Percentiles rank a stretch among this genome's conserved stretches.
These are phyloP conservation scores for Pao palembangensis DNA, from an alignment of 2,113 vertebrate genomes.

Conservation along the genomic window DNA sequence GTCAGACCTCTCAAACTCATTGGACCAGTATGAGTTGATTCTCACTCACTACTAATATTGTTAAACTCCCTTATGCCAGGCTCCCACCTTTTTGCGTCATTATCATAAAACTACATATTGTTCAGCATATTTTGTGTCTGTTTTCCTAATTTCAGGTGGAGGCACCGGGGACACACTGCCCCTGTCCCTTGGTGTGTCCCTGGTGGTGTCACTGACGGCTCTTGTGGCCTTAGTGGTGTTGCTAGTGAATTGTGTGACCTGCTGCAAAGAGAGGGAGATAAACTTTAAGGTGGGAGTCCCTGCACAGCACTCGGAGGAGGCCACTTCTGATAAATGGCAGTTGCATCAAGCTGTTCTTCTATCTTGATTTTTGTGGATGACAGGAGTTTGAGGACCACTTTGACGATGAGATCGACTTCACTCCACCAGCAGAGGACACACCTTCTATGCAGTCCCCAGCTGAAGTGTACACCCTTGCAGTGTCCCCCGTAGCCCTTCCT, in stretches of 20 bases:
- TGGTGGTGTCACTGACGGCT: slow-evolving; percentile 80
- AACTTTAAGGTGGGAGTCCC: slow-evolving; percentile 89
- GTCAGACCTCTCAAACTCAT: too few relatives aligned
- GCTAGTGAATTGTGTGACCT: slow-evolving; percentile 88
- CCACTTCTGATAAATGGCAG: not conserved
- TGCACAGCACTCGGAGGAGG: not conserved
- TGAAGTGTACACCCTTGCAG: slow-evolving; percentile 93
- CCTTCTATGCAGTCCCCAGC: slow-evolving; percentile 92
- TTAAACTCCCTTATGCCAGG: slow-evolving; percentile 5
- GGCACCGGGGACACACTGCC: slow-evolving; percentile 25
- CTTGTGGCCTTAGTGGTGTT: slow-evolving; percentile 81
- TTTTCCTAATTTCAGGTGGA: slow-evolving; percentile 45
- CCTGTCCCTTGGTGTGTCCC: slow-evolving; percentile 63
- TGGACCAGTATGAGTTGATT: slow-evolving; percentile 3
- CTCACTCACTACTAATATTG: slow-evolving; percentile 12
- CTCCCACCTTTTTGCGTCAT: not conserved
- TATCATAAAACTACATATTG: slow-evolving; percentile 2
- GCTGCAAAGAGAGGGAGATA: slow-evolving; percentile 95
- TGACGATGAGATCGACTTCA: slow-evolving; percentile 97
- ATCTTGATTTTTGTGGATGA: slow-evolving; percentile 1
- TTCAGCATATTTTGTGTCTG: slow-evolving; percentile 7
- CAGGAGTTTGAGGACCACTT: slow-evolving; percentile 99
- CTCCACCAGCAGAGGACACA: slow-evolving; percentile 96
- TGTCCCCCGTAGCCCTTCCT: slow-evolving; percentile 84
- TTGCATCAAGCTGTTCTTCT: not conserved